Conservation (phyloP, 2,888 invertebrate genomes). For the Cephus rjabovi region DNA sequence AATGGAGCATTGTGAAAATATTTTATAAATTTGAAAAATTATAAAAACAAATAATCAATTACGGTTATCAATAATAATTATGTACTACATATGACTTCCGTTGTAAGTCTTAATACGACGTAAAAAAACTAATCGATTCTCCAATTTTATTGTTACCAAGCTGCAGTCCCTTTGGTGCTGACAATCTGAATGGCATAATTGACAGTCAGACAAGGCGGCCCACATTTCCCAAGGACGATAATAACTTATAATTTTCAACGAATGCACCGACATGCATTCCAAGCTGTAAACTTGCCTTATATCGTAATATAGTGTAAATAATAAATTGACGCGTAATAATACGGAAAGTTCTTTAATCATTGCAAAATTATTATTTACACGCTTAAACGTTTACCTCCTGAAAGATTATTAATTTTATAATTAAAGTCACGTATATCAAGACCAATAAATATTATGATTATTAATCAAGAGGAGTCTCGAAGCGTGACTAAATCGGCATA, state of each 20-base stretch:
- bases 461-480: not conserved
- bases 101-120: not conserved
- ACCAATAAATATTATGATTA: not conserved
- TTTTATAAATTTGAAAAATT: not conserved
- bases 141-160: not conserved
- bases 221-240: constrained; percentile 12
- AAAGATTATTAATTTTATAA: not conserved
- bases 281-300: not conserved
- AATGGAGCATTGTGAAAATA: not conserved
- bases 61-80: not conserved
- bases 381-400: not conserved
- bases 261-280: constrained; percentile 2
- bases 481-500: not conserved
- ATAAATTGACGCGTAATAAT: not conserved
- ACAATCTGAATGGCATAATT: constrained; percentile 7
- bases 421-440: not conserved
- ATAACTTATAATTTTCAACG: constrained; percentile 17
- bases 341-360: not conserved
- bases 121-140: not conserved
- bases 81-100: not conserved
- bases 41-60: not conserved
- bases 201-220: constrained; percentile 8
- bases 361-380: not conserved
- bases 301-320: not conserved
- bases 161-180: not conserved